These are phyloP conservation scores for Dryocosmus kuriphilus DNA, from an alignment of 2,888 invertebrate genomes.

Conservation along the genomic window DNA sequence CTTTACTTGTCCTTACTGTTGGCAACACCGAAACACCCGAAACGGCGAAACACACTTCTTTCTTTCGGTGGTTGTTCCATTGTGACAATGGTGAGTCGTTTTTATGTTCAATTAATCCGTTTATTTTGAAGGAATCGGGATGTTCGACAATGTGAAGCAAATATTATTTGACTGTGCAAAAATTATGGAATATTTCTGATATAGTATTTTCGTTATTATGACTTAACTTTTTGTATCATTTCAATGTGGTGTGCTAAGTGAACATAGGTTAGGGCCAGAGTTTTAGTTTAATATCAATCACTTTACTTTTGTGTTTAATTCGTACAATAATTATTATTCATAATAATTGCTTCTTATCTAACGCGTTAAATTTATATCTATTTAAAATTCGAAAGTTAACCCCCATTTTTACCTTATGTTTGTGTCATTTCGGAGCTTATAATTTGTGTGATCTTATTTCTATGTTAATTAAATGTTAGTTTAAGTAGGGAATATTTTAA, in stretches of 20 bases:
- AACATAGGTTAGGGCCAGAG: conserved; percentile 13
- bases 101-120: conserved; percentile 15
- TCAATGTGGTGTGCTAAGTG: conserved; percentile 5
- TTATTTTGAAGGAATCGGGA: conserved; percentile 7
- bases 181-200: not conserved
- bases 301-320: not conserved
- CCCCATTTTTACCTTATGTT: not conserved
- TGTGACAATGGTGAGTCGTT: conserved; percentile 35
- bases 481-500: not conserved
- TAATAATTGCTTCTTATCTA: not conserved
- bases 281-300: not conserved
- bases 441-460: not conserved
- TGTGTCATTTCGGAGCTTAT: not conserved
- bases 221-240: not conserved
- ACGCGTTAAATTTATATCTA: no score
- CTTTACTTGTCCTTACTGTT: not conserved
- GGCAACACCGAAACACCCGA: conserved; percentile 12
- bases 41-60: conserved; percentile 12
- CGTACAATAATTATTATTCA: not conserved
- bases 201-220: not conserved
- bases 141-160: not conserved
- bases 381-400: not conserved
- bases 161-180: not conserved
- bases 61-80: conserved; percentile 15
- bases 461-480: not conserved